These are phyloP conservation scores for Scolopax bukidnonensis DNA, from an alignment of 2,797 vertebrate genomes.

Conservation along the genomic window DNA sequence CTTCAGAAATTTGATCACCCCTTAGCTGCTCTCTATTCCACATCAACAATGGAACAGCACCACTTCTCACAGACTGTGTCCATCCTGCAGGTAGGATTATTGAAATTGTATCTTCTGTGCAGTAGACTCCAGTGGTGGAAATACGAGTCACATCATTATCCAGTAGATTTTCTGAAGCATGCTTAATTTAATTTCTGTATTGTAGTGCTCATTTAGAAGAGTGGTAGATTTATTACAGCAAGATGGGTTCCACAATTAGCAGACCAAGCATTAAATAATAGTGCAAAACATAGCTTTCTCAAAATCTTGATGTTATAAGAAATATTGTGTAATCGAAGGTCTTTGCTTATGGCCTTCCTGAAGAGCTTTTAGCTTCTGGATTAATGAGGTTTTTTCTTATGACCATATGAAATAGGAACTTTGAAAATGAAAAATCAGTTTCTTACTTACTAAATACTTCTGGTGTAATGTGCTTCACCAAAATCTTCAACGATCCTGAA, in stretches of 20 bases:
- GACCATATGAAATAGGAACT: neutral
- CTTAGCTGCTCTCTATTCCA: conserved; percentile 95
- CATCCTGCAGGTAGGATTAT: conserved; percentile 94
- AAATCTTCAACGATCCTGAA: neutral
- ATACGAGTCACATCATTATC: neutral
- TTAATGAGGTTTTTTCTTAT: neutral
- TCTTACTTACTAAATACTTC: neutral
- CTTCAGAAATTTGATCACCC: conserved; percentile 99
- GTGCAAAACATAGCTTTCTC: neutral
- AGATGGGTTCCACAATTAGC: neutral
- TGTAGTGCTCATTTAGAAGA: neutral
- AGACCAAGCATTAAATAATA: neutral
- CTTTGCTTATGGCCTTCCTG: neutral
- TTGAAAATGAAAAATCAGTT: neutral
- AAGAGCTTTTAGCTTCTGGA: neutral
- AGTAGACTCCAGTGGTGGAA: neutral
- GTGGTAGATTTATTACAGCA: conserved; percentile 57
- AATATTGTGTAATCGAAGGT: neutral
- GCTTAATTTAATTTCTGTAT: neutral
- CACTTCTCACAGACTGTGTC: conserved; percentile 99
- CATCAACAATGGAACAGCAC: conserved; percentile 99
- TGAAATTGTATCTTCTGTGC: conserved; percentile 3
- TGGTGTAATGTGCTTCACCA: neutral
- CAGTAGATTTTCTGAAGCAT: conserved; percentile 22
- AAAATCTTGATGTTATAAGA: neutral